Percentiles rank a stretch among this genome's conserved stretches.
Conservation (phyloP, 2,113 vertebrate species). For the Antennarius striatus region DNA sequence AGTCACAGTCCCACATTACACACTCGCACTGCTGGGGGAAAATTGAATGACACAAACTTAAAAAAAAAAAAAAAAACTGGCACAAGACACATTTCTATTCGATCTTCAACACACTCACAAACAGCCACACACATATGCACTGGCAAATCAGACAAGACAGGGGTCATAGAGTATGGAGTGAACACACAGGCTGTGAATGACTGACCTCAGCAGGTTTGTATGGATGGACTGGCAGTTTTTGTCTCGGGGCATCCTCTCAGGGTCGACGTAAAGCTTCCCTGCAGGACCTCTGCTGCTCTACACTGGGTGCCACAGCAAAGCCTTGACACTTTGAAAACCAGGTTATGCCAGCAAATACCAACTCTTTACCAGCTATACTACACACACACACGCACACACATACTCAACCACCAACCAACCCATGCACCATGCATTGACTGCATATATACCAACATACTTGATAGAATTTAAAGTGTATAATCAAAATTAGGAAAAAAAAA, state of each 20-base stretch:
- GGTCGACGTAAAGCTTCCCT: constrained; percentile 50
- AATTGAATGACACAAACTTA: constrained; percentile 39
- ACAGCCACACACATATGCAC: constrained; percentile 6
- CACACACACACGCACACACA: constrained; percentile 16
- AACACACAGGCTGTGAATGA: constrained; percentile 55
- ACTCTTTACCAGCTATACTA: constrained; percentile 73
- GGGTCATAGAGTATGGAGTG: constrained; percentile 46
- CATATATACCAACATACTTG: constrained; percentile 46
- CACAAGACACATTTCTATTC: constrained; percentile 70
- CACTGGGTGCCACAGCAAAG: constrained; percentile 68
- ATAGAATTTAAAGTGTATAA: constrained; percentile 55
- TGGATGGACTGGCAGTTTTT: constrained; percentile 65
- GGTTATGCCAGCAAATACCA: constrained; percentile 73
- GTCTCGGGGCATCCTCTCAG: constrained; percentile 55
- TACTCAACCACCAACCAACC: constrained; percentile 26
- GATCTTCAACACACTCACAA: constrained; percentile 39
- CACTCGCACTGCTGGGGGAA: constrained; percentile 67
- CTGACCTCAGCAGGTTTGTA: constrained; percentile 69
- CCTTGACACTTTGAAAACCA: constrained; percentile 70
- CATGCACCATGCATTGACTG: constrained; percentile 48
- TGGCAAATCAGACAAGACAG: constrained; percentile 47
- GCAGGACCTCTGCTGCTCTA: constrained; percentile 70
- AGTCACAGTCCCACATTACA: constrained; percentile 63
- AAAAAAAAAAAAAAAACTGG: constrained; percentile 26
- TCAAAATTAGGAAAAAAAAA: constrained; percentile 50